Percentiles rank a stretch among this genome's conserved stretches.
These are phyloP conservation scores for Pachyrhynchus sulphureomaculatus DNA, from an alignment of 1,140 invertebrate genomes.

Conservation along the genomic window DNA sequence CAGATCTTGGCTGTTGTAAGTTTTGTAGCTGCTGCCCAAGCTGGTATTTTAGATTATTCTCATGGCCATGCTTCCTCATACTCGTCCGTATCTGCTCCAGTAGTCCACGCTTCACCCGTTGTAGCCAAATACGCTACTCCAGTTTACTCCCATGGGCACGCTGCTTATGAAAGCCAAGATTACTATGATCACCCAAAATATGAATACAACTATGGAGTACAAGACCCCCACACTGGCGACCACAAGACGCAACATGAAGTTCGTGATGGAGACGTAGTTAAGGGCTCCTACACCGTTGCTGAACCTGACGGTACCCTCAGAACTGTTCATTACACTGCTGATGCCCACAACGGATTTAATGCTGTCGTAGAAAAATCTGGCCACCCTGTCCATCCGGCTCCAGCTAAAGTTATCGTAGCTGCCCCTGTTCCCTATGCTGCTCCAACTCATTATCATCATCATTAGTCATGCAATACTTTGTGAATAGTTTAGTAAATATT, in stretches of 20 bases:
- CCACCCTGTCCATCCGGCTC: constrained; percentile 16
- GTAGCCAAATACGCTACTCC: background rate
- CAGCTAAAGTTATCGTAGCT: background rate
- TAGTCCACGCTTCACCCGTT: background rate
- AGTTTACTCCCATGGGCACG: too few species aligned
- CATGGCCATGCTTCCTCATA: background rate
- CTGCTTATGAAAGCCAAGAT: background rate
- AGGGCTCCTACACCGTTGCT: constrained; percentile 61
- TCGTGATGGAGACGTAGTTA: too few species aligned
- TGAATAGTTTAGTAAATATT: too few species aligned
- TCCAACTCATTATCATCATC: constrained; percentile 1
- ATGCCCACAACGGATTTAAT: constrained; percentile 44
- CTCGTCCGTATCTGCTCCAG: background rate
- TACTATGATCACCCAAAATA: too few species aligned
- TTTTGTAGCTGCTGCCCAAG: background rate
- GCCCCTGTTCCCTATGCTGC: background rate
- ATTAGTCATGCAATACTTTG: too few species aligned
- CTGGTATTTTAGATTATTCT: background rate
- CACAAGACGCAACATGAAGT: too few species aligned
- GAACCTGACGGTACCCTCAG: constrained; percentile 64
- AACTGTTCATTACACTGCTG: constrained; percentile 65
- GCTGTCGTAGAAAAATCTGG: constrained; percentile 44
- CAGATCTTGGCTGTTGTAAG: background rate
- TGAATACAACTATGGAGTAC: too few species aligned
- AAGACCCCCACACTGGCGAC: too few species aligned